phyloP scores from a whole-genome alignment of 2,113 vertebrate species.

The Theristicus caerulescens region DNA sequence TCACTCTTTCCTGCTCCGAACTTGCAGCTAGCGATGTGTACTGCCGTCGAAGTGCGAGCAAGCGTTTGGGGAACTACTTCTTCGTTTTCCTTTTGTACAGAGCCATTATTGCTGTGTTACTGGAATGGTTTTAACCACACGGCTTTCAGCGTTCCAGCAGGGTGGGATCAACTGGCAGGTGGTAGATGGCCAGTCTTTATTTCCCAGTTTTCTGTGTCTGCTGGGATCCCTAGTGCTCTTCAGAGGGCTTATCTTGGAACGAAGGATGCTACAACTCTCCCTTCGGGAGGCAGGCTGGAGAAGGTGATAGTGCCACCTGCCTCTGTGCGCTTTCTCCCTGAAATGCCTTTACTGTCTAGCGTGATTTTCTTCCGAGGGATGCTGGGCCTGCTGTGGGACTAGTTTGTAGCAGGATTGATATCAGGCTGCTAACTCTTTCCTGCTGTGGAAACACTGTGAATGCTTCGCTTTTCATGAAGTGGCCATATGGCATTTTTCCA shows the following conservation, averaged over 20 bases:
- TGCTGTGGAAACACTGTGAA: conserved; percentile 29
- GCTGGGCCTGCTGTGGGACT: not conserved
- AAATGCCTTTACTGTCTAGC: not conserved
- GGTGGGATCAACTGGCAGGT: not conserved
- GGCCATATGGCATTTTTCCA: conserved; percentile 62
- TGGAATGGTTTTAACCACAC: not conserved
- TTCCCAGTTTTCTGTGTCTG: not conserved
- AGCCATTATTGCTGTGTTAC: not conserved
- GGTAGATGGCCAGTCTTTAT: not conserved
- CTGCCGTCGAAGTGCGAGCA: not conserved
- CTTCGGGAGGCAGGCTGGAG: not conserved
- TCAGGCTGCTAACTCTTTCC: conserved; percentile 27
- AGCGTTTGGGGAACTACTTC: not conserved
- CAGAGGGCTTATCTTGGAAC: not conserved
- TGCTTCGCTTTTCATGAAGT: conserved; percentile 6
- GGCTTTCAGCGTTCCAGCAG: not conserved
- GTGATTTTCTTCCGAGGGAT: not conserved
- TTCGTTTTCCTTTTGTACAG: not conserved
- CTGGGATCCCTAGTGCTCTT: not conserved
- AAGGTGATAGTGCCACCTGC: not conserved
- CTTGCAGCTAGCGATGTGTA: not conserved
- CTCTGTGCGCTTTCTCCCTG: not conserved
- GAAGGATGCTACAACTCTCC: not conserved
- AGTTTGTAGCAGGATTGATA: not conserved
- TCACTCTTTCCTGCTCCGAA: not conserved